Evolutionary conservation across 2,113 vertebrate genomes (phyloP).

Genomic region (Python bivittatus): DNA sequence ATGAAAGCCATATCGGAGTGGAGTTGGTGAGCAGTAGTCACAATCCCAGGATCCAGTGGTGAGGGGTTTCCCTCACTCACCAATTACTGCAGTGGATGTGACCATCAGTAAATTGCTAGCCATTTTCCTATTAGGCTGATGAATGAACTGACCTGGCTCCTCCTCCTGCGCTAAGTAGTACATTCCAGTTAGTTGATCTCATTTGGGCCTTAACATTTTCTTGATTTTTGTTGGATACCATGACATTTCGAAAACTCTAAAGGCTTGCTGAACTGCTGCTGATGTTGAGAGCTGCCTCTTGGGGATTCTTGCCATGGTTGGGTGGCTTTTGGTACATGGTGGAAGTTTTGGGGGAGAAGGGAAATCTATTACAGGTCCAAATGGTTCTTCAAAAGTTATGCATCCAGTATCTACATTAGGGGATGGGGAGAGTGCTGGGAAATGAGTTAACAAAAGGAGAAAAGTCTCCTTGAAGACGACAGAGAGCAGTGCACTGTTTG

Average conservation of each 20-base stretch:
- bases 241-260: slow-evolving; percentile 78
- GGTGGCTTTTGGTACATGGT: not conserved
- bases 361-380: slow-evolving; percentile 1
- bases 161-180: slow-evolving; percentile 71
- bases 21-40: slow-evolving; percentile 43
- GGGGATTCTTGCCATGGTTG: not conserved
- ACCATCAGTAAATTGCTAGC: slow-evolving; percentile 60
- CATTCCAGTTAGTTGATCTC: slow-evolving; percentile 66
- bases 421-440: slow-evolving; percentile 23
- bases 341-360: not conserved
- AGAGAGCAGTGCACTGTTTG: slow-evolving; percentile 1
- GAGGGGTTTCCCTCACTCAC: slow-evolving; percentile 16
- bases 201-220: slow-evolving; percentile 32
- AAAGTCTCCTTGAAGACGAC: slow-evolving; percentile 40
- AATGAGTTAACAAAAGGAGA: slow-evolving; percentile 20
- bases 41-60: slow-evolving; percentile 50
- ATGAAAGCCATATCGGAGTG: slow-evolving; percentile 50
- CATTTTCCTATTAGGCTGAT: slow-evolving; percentile 34
- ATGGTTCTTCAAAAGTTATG: not conserved
- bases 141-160: slow-evolving; percentile 49
- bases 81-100: slow-evolving; percentile 53
- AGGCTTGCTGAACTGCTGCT: slow-evolving; percentile 59
- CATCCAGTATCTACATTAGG: not conserved
- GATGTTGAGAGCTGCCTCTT: slow-evolving; percentile 23
- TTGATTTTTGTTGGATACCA: slow-evolving; percentile 65